Evolutionary conservation across 2,797 vertebrate genomes (phyloP).

Genomic region (Sylvia borin): DNA sequence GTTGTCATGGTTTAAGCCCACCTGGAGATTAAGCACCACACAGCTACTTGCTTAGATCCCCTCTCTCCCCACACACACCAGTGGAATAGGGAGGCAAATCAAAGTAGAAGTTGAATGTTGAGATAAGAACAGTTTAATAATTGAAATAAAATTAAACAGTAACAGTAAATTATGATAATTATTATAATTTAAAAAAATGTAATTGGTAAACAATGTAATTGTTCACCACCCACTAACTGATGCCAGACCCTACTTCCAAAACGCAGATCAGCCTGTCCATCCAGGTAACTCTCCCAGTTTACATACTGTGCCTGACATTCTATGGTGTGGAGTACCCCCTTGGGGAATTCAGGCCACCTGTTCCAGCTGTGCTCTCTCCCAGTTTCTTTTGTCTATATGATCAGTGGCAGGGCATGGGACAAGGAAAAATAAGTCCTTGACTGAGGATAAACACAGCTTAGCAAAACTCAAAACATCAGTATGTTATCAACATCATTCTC

Average conservation of each 20-base stretch:
- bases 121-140: background rate
- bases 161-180: too few species aligned
- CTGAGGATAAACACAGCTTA: background rate
- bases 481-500: background rate
- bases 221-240: background rate
- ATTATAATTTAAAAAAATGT: background rate
- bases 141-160: background rate
- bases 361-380: background rate
- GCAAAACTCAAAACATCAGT: background rate
- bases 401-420: background rate
- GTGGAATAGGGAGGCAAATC: background rate
- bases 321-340: background rate
- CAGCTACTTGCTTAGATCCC: background rate
- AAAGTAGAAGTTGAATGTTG: background rate
- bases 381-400: background rate
- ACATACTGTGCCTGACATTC: background rate
- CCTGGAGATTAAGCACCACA: background rate
- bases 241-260: background rate
- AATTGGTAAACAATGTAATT: background rate
- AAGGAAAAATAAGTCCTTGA: background rate
- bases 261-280: background rate
- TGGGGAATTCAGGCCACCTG: background rate
- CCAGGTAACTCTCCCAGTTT: too few species aligned
- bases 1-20: fast-evolving
- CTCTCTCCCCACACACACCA: too few species aligned